Percentiles rank a stretch among this genome's conserved stretches.
Evolutionary conservation across 2,888 invertebrate genomes (phyloP).

Genomic region (Aromia moschata): DNA sequence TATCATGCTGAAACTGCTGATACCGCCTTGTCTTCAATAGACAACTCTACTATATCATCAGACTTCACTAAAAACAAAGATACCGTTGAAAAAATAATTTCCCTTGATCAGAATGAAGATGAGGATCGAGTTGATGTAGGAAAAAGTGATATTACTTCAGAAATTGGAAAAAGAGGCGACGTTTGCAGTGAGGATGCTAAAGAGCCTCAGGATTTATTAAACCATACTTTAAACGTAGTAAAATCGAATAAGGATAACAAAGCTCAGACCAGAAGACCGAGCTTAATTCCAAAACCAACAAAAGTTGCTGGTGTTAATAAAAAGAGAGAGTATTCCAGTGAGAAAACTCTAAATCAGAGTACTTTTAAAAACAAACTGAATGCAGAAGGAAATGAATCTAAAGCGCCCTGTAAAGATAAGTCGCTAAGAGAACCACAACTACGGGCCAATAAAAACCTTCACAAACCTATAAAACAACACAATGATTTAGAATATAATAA

Average conservation of each 20-base stretch:
- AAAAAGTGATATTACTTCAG: too few relatives aligned
- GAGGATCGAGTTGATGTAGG: too few relatives aligned
- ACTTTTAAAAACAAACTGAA: too few relatives aligned
- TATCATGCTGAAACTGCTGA: background rate
- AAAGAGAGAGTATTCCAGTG: background rate
- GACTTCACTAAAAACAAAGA: background rate
- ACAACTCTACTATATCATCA: background rate
- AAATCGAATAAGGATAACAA: background rate
- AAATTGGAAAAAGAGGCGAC: too few relatives aligned
- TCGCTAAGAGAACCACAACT: background rate
- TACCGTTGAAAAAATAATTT: background rate
- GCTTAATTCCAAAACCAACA: constrained; percentile 32
- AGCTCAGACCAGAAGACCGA: constrained; percentile 9
- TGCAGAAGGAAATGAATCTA: background rate
- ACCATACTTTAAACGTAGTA: too few relatives aligned
- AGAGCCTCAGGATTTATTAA: too few relatives aligned
- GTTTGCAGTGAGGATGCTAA: too few relatives aligned
- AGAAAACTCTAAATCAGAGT: too few relatives aligned
- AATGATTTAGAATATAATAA: background rate
- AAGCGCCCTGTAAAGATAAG: background rate
- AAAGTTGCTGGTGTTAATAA: background rate
- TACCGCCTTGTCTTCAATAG: background rate
- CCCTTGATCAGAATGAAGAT: too few relatives aligned
- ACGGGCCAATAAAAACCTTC: background rate
- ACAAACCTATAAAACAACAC: background rate